Percentiles rank a stretch among this genome's conserved stretches.
Conservation (phyloP, 2,113 vertebrate genomes). For the Corythoichthys intestinalis region DNA sequence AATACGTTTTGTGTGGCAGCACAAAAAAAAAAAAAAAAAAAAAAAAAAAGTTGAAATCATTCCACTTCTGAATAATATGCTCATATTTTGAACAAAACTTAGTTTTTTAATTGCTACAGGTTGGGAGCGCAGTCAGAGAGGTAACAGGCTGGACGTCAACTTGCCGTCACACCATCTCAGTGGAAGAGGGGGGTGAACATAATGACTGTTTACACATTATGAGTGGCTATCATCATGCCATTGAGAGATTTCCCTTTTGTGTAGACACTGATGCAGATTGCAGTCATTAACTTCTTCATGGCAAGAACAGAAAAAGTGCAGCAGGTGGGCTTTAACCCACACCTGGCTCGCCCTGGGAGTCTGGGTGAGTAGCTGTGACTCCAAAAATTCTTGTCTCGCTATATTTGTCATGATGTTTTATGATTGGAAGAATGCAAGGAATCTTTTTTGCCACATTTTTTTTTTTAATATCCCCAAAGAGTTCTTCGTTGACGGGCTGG, state of each 20-base stretch:
- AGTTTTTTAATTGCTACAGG: slow-evolving; percentile 59
- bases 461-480: slow-evolving; percentile 63
- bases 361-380: slow-evolving; percentile 74
- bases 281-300: slow-evolving; percentile 90
- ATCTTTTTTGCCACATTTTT: background rate
- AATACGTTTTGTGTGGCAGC: background rate
- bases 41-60: background rate
- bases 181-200: slow-evolving; percentile 76
- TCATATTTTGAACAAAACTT: background rate
- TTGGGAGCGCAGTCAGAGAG: slow-evolving; percentile 86
- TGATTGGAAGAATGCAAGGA: background rate
- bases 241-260: slow-evolving; percentile 82
- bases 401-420: background rate
- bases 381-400: background rate
- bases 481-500: slow-evolving; percentile 87
- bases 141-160: slow-evolving; percentile 80
- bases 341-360: slow-evolving; percentile 75
- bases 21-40: background rate
- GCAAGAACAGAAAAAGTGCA: slow-evolving; percentile 80
- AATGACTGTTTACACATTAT: slow-evolving; percentile 80
- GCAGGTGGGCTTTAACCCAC: slow-evolving; percentile 85
- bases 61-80: background rate
- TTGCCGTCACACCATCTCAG: slow-evolving; percentile 78
- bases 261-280: slow-evolving; percentile 78
- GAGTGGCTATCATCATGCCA: slow-evolving; percentile 76